Base-by-base conservation (phyloP, 2,888 invertebrate species). In the Leptopterna dolabrata region DNA sequence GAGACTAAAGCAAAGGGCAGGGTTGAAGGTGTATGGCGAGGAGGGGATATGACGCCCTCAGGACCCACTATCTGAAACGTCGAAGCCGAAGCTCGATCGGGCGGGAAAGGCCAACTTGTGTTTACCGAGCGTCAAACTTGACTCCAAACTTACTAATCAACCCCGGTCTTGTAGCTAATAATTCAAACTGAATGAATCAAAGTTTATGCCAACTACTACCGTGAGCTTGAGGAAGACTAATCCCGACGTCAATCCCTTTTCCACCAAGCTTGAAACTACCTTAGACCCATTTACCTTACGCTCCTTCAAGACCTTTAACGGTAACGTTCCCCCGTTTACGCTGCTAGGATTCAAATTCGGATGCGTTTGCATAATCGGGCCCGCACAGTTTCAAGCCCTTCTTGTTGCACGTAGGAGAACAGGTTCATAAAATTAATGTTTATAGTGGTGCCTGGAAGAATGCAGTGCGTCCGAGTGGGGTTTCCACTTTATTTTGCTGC, bases 151-250 rank as follows among this genome's bases (percentile, higher is more conserved):
- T 63, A 70, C 83, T 83, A 83, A 83, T 83, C 83, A 83, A 83
- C 83, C 78, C 6, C 11, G 71, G 27, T 83, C 47, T 70, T 70
- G 83, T 70, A 70, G 41, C 83, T 83, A 83, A 83, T 83, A 83
- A 83, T 83, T 83, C 83, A 83, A 19, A 27, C 70, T 19, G 83
- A 83, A 83, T 70, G 41, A 83, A 83, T 70, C 70, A 70, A 83
- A 83, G 70, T 83, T 83, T 41, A 70, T 78, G 78, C 78, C 78
- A 78, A 78, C 78, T 76, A n/a, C n/a, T 36, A 78, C 78, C 45
- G 45, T n/a, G 24, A 63, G 63, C 63, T 43, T 27, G n/a, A 24
- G 43, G 78, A 45, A 78, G 19, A 70, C 83, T 83, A 63, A 83
- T 70, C 81, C 51, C 51, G 30, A 55, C 51, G 81, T 55, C 70